Percentiles rank a stretch among this genome's conserved stretches.
These are phyloP conservation scores for Pyrocoelia pectoralis DNA, from an alignment of 2,888 invertebrate species.

Conservation along the genomic window DNA sequence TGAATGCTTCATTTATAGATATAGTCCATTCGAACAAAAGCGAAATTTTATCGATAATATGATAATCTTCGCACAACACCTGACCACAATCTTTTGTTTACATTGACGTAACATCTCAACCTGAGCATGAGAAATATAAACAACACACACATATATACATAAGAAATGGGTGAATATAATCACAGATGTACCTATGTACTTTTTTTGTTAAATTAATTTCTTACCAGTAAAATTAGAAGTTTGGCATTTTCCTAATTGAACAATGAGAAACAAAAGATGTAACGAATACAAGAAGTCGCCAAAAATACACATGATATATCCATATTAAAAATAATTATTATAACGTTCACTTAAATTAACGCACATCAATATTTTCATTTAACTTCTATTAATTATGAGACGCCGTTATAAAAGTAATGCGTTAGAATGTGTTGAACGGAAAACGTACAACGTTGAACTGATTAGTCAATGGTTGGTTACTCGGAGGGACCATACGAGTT, in stretches of 20 bases:
- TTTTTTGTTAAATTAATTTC: neutral
- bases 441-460: neutral
- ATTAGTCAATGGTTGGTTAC: slow-evolving; percentile 7
- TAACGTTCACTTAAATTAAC: neutral
- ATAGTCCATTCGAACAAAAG: no score
- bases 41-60: no score
- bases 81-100: no score
- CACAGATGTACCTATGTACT: no score
- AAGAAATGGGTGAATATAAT: no score
- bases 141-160: no score
- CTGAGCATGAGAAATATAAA: no score
- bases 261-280: slow-evolving; percentile 6
- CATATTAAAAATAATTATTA: slow-evolving; percentile 22
- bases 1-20: no score
- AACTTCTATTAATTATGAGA: neutral
- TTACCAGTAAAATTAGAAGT: slow-evolving; percentile 12
- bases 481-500: slow-evolving; percentile 17
- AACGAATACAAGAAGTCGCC: slow-evolving; percentile 26
- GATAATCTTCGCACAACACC: no score
- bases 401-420: neutral
- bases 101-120: no score
- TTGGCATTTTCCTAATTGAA: slow-evolving; percentile 4
- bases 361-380: neutral
- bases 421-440: neutral
- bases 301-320: slow-evolving; percentile 37